These are phyloP conservation scores for Abramis brama DNA, from an alignment of 2,113 vertebrate genomes.

Conservation along the genomic window DNA sequence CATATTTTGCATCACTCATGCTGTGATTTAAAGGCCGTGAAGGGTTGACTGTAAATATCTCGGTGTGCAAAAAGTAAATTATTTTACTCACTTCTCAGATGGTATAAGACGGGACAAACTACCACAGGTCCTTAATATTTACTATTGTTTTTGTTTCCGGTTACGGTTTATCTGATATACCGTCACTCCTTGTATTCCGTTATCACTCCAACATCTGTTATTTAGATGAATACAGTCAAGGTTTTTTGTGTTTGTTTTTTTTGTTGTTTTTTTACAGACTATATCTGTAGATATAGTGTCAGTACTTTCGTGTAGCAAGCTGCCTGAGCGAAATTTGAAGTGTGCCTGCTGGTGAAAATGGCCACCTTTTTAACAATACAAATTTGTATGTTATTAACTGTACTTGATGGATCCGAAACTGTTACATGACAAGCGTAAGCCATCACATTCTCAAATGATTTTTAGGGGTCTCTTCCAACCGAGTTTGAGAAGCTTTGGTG, in stretches of 20 bases:
- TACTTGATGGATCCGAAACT: background rate
- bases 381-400: background rate
- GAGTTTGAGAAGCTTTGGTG: background rate
- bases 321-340: background rate
- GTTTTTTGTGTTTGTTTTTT: no score
- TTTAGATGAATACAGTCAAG: background rate
- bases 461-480: background rate
- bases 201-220: constrained; percentile 12
- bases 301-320: constrained; percentile 17
- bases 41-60: constrained; percentile 57
- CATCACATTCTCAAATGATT: background rate
- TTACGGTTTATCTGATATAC: constrained; percentile 16
- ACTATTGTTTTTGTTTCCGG: constrained; percentile 17
- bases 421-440: background rate
- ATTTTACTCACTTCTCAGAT: constrained; percentile 42
- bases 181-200: background rate
- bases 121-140: constrained; percentile 47
- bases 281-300: constrained; percentile 28
- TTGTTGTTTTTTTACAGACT: background rate
- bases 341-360: constrained; percentile 18
- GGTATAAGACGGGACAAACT: constrained; percentile 38
- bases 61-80: constrained; percentile 53
- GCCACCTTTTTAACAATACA: constrained; percentile 7
- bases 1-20: constrained; percentile 51
- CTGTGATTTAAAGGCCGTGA: constrained; percentile 49